Evolutionary conservation across 2,888 invertebrate genomes (phyloP).

Genomic region (Drosophila hamatofila): DNA sequence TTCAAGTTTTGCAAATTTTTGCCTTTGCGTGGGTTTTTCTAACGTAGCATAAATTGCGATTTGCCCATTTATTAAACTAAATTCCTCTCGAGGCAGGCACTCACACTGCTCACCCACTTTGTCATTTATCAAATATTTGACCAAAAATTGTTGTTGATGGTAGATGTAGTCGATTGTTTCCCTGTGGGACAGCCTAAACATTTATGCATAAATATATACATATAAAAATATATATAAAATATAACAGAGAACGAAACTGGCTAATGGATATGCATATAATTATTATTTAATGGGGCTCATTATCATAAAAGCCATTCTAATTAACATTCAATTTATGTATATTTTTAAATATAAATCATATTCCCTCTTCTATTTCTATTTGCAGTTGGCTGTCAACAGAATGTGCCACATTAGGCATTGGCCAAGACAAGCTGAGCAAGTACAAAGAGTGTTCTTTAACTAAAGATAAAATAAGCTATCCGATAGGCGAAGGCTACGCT

Average conservation of each 20-base stretch:
- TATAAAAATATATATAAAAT: neutral
- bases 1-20: constrained; percentile 2
- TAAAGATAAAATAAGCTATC: constrained; percentile 12
- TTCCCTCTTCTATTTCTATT: neutral
- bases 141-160: neutral
- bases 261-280: neutral
- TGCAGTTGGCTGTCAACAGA: neutral
- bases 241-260: too few relatives aligned
- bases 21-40: constrained; percentile 32
- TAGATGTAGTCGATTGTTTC: neutral
- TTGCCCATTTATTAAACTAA: constrained; percentile 29
- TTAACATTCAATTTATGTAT: too few relatives aligned
- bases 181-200: neutral
- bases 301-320: constrained; percentile 11
- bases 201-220: neutral
- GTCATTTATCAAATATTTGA: neutral
- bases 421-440: constrained; percentile 7
- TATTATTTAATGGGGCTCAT: neutral
- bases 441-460: constrained; percentile 2
- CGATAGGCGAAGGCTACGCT: neutral
- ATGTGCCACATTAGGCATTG: constrained; percentile 38
- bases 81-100: constrained; percentile 26
- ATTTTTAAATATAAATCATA: neutral
- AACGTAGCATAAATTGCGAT: constrained; percentile 11
- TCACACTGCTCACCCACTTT: neutral